phyloP scores from a whole-genome alignment of 2,888 invertebrate species.

The Gortyna flavago region DNA sequence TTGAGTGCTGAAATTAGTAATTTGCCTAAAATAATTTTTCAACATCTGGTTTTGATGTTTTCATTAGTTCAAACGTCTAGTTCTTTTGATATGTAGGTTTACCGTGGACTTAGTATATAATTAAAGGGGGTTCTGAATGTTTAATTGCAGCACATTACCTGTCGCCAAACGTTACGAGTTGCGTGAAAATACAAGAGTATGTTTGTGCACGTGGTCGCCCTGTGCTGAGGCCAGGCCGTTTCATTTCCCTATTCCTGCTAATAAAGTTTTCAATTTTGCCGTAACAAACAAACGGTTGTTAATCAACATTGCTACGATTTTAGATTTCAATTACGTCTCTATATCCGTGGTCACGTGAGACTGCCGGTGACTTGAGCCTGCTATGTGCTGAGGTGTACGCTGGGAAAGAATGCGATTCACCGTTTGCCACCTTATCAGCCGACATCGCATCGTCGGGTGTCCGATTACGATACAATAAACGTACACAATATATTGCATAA shows the following conservation, averaged over 20 bases:
- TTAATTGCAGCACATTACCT: constrained; percentile 16
- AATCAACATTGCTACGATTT: constrained; percentile 70
- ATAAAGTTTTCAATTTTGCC: constrained; percentile 68
- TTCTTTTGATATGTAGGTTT: constrained; percentile 4
- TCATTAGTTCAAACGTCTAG: neutral
- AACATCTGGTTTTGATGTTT: constrained; percentile 14
- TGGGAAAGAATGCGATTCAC: constrained; percentile 77
- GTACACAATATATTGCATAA: constrained; percentile 56
- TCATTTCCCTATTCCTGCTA: constrained; percentile 65
- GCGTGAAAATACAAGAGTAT: constrained; percentile 42
- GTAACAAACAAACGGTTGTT: constrained; percentile 70
- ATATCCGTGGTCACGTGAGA: constrained; percentile 64
- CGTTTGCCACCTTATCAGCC: constrained; percentile 65
- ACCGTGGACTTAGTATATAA: neutral
- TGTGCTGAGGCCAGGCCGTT: constrained; percentile 42
- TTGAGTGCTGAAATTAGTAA: constrained; percentile 32
- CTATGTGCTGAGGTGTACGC: constrained; percentile 61
- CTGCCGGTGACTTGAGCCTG: constrained; percentile 46
- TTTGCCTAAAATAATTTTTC: constrained; percentile 7
- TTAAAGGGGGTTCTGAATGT: neutral
- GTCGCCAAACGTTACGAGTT: constrained; percentile 23
- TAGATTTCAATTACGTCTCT: constrained; percentile 68
- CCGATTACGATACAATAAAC: constrained; percentile 62
- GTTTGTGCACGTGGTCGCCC: constrained; percentile 64
- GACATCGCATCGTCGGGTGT: constrained; percentile 59